Evolutionary conservation across 2,113 vertebrate species (phyloP).

Genomic region (Lontra canadensis): DNA sequence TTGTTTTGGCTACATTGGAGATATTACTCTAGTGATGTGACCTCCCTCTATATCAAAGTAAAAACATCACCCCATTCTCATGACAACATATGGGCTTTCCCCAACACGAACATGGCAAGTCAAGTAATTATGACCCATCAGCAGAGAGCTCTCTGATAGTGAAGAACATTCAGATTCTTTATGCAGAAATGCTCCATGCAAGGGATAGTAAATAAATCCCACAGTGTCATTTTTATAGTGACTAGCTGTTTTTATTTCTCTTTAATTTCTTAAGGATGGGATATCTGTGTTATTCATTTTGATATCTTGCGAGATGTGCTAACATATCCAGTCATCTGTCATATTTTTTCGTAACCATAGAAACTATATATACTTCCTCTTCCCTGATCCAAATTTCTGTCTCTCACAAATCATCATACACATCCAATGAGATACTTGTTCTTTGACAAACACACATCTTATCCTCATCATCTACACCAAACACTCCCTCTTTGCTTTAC

Average conservation of each 20-base stretch:
- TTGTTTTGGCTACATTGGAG: slow-evolving; percentile 10
- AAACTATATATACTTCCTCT: background rate
- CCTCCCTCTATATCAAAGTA: slow-evolving; percentile 20
- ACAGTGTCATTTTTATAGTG: background rate
- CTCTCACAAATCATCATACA: background rate
- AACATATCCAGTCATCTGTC: background rate
- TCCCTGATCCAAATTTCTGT: background rate
- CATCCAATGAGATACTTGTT: background rate
- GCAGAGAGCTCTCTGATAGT: background rate
- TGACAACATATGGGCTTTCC: background rate
- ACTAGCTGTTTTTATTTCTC: background rate
- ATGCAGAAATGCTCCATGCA: background rate
- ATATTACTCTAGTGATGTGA: background rate
- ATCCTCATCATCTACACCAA: background rate
- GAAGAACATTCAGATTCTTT: background rate
- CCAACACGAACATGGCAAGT: background rate
- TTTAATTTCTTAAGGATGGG: background rate
- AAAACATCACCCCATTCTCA: slow-evolving; percentile 37
- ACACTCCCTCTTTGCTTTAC: background rate
- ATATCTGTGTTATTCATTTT: background rate
- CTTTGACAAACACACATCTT: background rate
- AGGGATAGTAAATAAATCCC: background rate
- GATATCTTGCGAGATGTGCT: background rate
- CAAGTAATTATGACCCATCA: background rate
- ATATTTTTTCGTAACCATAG: background rate